Evolutionary conservation across 2,888 invertebrate species (phyloP), one percentile per base, ranked within the genome.

Genomic region (Stomorhina lunata): DNA sequence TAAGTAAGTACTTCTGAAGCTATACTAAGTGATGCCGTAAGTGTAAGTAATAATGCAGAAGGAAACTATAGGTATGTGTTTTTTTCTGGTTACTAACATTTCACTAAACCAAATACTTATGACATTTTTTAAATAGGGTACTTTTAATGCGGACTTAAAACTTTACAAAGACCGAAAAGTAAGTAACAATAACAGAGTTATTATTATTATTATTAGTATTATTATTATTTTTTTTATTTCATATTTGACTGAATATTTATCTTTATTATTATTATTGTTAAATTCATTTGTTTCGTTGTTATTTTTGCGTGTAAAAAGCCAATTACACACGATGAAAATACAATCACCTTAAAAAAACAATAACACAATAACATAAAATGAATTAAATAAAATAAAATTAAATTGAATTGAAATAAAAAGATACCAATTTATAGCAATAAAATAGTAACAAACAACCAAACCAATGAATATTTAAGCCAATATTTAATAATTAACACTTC

Each of bases 311-410:
- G 71, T 48, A 71, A 20, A 55, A 53, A 78, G 55, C 48, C 71
- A 78, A 78, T 78, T 78, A 78, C 57, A 78, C 53, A 65, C 65
- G 78, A 57, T 71, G 61, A 63, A 71, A 78, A 78, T 78, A 29
- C 71, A 78, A 78, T 71, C 48, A 79, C 32, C 34, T 48, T 50
- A 40, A 10, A 25, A 59, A 76, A 50, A 25, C 15, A 20, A 1
- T 2, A 29, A n/a, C 34, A 66, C 55, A 75, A 66, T 57, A 75
- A 65, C 37, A 57, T n/a, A 66, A 37, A 25, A 45, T 32, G 7
- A 40, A 61, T 72, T 48, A 65, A 65, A 55, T 45, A 5, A n/a
- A n/a, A n/a, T n/a, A n/a, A n/a, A n/a, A n/a, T n/a, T 7, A 72
- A 71, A 59, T 25, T 17, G 27, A 22, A 15, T 22, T 12, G 22